Evolutionary conservation across 2,888 invertebrate genomes (phyloP), one percentile per base, ranked within the genome.

Genomic region (Mylabris sibirica): DNA sequence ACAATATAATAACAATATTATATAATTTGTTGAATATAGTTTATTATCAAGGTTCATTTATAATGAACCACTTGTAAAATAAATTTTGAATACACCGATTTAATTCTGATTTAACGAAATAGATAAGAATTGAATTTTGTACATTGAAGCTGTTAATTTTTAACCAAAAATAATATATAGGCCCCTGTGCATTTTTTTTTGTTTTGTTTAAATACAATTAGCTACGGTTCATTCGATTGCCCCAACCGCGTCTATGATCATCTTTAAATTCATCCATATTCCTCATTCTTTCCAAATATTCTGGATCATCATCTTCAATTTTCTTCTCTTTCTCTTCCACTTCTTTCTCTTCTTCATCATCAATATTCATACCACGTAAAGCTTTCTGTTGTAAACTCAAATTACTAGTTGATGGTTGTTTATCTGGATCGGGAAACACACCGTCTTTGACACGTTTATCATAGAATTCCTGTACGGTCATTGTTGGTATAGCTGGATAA

Each of bases 381-480:
- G 85, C 78, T 60, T 82, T 81, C 74, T 84, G 81, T 73, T 84
- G 85, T 61, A 85, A 71, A 63, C 80, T 81, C 76, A 82, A 67
- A 11, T 77, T 76, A 3, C 80, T 79, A 8, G 66, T 68, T 11
- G 60, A 14, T 24, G 80, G 83, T 75, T 71, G 82, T 77, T 83
- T 83, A 68, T 75, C 79, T 3, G 87, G 87, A 78, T 87, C 86
- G 1, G 89, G 89, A 74, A 89, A 89, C 87, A 91, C 88, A 77
- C 80, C 80, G 62, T 80, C 80, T 35, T 74, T 76, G 6, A 82
- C 92, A 71, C 95, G 88, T 81, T 97, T 90, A 67, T 97, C 94
- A 83, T 97, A 98, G 87, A 98, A 98, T 86, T 99, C 98, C 80
- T 97, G 93, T 0, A 99, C 94, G 0, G 97, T 96, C 88, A 97